Evolutionary conservation across 1,140 invertebrate species (phyloP).

Genomic region (Anastatus disparis): DNA sequence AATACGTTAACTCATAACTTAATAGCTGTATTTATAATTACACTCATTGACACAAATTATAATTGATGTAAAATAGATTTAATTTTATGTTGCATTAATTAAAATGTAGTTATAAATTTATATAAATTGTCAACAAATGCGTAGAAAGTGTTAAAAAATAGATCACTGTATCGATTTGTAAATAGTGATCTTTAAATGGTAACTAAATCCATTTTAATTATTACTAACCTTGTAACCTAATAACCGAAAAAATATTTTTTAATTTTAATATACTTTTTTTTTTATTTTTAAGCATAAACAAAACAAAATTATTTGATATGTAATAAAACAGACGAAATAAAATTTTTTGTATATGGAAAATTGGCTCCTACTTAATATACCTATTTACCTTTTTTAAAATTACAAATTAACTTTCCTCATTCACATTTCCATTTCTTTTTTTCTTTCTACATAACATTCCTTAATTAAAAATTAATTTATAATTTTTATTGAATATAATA

Average conservation of each 20-base stretch:
- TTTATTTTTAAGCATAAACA: background rate
- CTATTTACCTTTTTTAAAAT: background rate
- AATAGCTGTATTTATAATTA: background rate
- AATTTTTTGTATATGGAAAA: conserved; percentile 33
- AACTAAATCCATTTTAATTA: background rate
- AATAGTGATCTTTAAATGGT: background rate
- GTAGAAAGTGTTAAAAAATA: background rate
- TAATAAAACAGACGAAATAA: conserved; percentile 17
- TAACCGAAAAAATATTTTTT: background rate
- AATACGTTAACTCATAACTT: background rate
- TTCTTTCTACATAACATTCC: background rate
- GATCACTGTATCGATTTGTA: background rate
- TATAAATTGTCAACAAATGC: background rate
- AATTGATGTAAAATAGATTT: background rate
- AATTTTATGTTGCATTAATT: background rate
- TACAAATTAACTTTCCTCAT: background rate
- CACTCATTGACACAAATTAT: background rate
- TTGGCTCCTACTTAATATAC: conserved; percentile 46
- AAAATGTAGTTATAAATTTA: background rate
- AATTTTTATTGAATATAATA: conserved; percentile 24
- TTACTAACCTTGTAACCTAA: background rate
- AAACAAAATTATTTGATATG: background rate
- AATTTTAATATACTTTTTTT: background rate
- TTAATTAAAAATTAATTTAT: conserved; percentile 20
- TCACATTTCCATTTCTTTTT: background rate